Percentiles rank a stretch among this genome's conserved stretches.
These are phyloP conservation scores for Schlechtendalia chinensis DNA, from an alignment of 1,140 invertebrate genomes.

Conservation along the genomic window DNA sequence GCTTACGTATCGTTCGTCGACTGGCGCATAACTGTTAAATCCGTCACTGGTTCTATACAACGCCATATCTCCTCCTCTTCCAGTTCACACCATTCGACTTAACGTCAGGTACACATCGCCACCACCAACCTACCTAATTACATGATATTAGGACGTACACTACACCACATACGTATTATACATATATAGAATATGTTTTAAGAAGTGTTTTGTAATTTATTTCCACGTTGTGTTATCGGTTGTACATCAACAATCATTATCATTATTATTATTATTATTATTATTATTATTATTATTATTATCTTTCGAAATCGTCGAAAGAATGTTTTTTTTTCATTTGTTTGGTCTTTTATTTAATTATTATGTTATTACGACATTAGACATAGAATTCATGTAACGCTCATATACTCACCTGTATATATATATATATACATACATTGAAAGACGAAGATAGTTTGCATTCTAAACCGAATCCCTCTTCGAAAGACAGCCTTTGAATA, in stretches of 20 bases:
- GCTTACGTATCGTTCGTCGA: no score
- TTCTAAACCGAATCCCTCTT: neutral
- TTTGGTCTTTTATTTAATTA: constrained; percentile 5
- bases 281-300: constrained; percentile 21
- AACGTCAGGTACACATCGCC: neutral
- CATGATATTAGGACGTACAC: constrained; percentile 14
- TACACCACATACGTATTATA: neutral
- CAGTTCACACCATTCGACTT: neutral
- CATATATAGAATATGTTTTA: constrained; percentile 1
- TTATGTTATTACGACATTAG: neutral
- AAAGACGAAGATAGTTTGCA: no score
- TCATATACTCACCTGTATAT: neutral
- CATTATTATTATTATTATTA: constrained; percentile 23
- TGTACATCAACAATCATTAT: no score
- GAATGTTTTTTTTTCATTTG: constrained; percentile 8
- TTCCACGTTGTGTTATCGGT: neutral
- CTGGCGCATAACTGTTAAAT: no score
- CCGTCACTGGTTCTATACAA: constrained; percentile 17
- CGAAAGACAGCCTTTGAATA: neutral
- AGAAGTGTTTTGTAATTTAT: constrained; percentile 17
- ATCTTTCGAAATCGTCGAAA: constrained; percentile 23
- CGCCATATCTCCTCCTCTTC: no score
- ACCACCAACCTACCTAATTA: constrained; percentile 18
- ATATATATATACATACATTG: no score
- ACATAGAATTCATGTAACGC: neutral